Base-by-base conservation (phyloP, 1,140 invertebrate species). In the Heliconius nattereri region DNA sequence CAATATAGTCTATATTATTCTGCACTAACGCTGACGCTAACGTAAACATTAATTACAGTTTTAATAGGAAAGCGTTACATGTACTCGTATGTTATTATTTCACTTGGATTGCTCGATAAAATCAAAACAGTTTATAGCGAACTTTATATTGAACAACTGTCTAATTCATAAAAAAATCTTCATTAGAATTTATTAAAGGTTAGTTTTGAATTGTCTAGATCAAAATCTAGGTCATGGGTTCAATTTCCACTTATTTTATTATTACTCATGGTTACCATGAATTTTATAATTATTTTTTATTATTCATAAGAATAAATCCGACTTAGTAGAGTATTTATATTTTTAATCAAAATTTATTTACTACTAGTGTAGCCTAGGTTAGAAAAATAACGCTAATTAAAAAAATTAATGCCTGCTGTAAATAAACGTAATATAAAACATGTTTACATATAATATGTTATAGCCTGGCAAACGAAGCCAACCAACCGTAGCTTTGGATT, bases 1-100 rank as follows among this genome's bases (percentile, higher is more conserved):
- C 60, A 19, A 66, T 66, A 66, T 29, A 66, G 23, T 11, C 29
- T 37, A 74, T 70, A 45, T 73, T 52, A 72, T 49, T 60, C 73
- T 49, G 72, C 23, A 75, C 57, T 76, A 52, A 78, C 40, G 77
- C 77, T 76, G 70, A 78, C 40, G 77, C 77, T 79, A 76, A 76
- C 40, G 81, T 73, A 79, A 79, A 82, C 77, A 79, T 81, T 66
- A 81, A 78, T 81, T 81, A 78, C 71, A 79, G 76, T 81, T 78
- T 76, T 66, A 82, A 76, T 76, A 73, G 71, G 52, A 72, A 70
- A 78, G 54, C 52, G 35, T 78, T 78, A 73, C 23, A 29, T 35
- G 32, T n/a, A n/a, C n/a, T n/a, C n/a, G n/a, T 29, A 29, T 66
- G 70, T 60, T 35, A 57, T 60, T 73, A 78, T 78, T 60, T 66